phyloP scores from a whole-genome alignment of 92 coral and sea anemone species.

The Actinernus sp. region DNA sequence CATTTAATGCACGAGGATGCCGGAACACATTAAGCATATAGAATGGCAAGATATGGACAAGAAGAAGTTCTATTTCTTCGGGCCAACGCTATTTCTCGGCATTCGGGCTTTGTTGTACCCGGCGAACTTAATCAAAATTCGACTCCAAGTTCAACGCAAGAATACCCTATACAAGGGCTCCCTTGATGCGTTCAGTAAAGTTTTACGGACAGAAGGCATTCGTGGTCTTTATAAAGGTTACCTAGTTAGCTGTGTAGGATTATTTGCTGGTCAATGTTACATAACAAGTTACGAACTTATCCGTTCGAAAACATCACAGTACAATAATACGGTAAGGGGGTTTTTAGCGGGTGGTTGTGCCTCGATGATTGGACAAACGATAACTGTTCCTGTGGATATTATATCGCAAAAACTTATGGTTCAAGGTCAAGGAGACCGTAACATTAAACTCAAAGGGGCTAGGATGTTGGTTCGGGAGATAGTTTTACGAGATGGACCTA shows the following conservation, averaged over 20 bases:
- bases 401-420: slow-evolving; percentile 94
- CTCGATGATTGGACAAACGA: slow-evolving; percentile 91
- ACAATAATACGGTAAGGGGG: slow-evolving; percentile 84
- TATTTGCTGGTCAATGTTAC: slow-evolving; percentile 94
- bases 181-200: slow-evolving; percentile 88
- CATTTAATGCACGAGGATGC: slow-evolving; percentile 53
- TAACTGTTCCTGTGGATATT: slow-evolving; percentile 94
- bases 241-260: slow-evolving; percentile 81
- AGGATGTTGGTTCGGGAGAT: slow-evolving; percentile 69
- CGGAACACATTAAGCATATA: slow-evolving; percentile 88
- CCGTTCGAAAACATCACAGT: slow-evolving; percentile 71
- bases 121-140: slow-evolving; percentile 89
- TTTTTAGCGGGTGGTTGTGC: slow-evolving; percentile 95
- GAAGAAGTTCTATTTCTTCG: slow-evolving; percentile 87
- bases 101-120: slow-evolving; percentile 91
- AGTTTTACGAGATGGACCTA: slow-evolving; percentile 52
- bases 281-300: slow-evolving; percentile 94
- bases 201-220: slow-evolving; percentile 82
- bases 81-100: slow-evolving; percentile 92
- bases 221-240: slow-evolving; percentile 98
- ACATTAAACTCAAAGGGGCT: slow-evolving; percentile 76
- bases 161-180: slow-evolving; percentile 92
- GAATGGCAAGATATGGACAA: slow-evolving; percentile 99
- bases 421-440: slow-evolving; percentile 77
- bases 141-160: slow-evolving; percentile 96